Base-by-base conservation (phyloP, 2,113 vertebrate genomes). In the Mionectes macconnelli region DNA sequence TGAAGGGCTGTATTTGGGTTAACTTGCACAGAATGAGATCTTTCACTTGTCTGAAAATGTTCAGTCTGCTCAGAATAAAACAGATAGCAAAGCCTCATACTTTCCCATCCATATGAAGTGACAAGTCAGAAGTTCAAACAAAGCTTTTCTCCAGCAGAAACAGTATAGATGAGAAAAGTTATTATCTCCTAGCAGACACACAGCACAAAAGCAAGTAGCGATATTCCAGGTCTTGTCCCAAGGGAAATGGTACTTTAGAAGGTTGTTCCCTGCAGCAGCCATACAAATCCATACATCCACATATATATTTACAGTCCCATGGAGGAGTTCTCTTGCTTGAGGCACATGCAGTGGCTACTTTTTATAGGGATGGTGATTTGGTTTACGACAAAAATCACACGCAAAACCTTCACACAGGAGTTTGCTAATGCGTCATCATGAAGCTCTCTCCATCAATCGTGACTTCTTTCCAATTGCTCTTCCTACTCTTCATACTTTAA, bases 311-410 rank as follows among this genome's bases (percentile, higher is more conserved):
- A n/a, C 30, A 80, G 47, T 15, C 10, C 25, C 33, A 4, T 2
- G 4, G 10, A 83, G 7, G 5, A 74, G 6, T 9, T 52, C 5
- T 59, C 14, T 35, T 52, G 7, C 33, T n/a, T 59, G 73, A 74
- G 42, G 21, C 2, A 4, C 14, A 10, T 1, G 6, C 16, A 45
- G 44, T 25, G 74, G 37, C 11, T 30, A 4, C 52, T 53, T 57
- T 42, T 6, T 4, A 7, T 1, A 37, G 10, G 0, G 2, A 13
- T 57, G 19, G 10, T 27, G 74, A 14, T 64, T 59, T 56, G 25
- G 17, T 10, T 40, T 8, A n/a, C 25, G 40, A 49, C 35, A 94
- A 35, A 86, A 90, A 8, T 42, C 60, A 49, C 35, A 50, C 40
- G 13, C 18, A 50, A 17, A 22, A 81, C 47, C 27, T 67, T 78